Conservation (phyloP, 1,140 invertebrate genomes). For the Drosophila pandora region DNA sequence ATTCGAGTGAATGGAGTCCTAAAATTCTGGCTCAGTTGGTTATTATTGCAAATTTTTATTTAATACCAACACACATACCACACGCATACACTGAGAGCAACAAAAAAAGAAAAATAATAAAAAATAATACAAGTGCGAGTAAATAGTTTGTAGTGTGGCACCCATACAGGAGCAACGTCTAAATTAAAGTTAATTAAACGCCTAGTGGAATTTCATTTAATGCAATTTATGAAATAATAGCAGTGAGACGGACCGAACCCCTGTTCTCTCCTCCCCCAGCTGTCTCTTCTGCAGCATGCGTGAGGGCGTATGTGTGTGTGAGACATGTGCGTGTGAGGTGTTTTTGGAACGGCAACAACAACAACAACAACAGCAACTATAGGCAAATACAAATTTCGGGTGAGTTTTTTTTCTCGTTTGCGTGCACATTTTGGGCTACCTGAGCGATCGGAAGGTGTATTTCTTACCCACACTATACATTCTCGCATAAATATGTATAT, state of each 20-base stretch:
- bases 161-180: slow-evolving; percentile 49
- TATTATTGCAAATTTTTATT: slow-evolving; percentile 52
- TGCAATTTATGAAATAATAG: slow-evolving; percentile 57
- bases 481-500: neutral
- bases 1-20: slow-evolving; percentile 16
- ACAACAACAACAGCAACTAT: slow-evolving; percentile 22
- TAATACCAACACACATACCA: slow-evolving; percentile 25
- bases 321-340: slow-evolving; percentile 60
- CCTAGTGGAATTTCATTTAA: slow-evolving; percentile 59
- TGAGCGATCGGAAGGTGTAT: slow-evolving; percentile 18
- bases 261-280: slow-evolving; percentile 9
- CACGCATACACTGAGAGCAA: slow-evolving; percentile 16
- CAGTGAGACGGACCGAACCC: slow-evolving; percentile 8
- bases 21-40: slow-evolving; percentile 32
- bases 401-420: slow-evolving; percentile 43
- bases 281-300: slow-evolving; percentile 23
- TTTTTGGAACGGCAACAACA: slow-evolving; percentile 22
- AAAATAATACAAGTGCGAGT: slow-evolving; percentile 37
- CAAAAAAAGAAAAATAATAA: neutral
- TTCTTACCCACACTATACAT: slow-evolving; percentile 1
- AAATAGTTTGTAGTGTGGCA: slow-evolving; percentile 44
- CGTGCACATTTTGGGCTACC: slow-evolving; percentile 51
- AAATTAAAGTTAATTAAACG: slow-evolving; percentile 63
- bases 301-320: slow-evolving; percentile 35
- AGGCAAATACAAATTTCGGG: slow-evolving; percentile 39